Percentiles rank a stretch among this genome's conserved stretches.
Conservation (phyloP, 2,797 vertebrate genomes). For the Phalanger gymnotis region DNA sequence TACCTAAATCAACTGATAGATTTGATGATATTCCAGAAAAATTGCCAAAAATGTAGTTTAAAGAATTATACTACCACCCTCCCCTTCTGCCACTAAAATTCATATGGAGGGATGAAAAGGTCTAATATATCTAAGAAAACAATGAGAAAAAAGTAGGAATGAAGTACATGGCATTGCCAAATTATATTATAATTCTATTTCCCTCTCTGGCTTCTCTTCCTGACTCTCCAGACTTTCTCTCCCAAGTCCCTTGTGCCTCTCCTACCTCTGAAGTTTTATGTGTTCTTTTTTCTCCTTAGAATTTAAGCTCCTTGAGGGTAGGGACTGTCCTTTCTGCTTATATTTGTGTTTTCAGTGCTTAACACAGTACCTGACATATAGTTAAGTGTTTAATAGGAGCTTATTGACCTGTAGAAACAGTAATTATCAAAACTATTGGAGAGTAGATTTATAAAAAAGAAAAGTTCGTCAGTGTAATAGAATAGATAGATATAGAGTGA, state of each 20-base stretch:
- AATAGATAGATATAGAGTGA: not conserved
- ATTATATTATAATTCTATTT: not conserved
- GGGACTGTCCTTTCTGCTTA: not conserved
- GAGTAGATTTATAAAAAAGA: not conserved
- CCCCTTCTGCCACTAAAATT: not conserved
- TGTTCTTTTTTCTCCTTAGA: not conserved
- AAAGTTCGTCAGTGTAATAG: not conserved
- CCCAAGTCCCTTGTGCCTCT: not conserved
- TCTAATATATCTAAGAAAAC: not conserved
- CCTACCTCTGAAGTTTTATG: not conserved
- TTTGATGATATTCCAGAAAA: not conserved
- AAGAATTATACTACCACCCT: not conserved
- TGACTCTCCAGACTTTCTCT: not conserved
- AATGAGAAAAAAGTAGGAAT: not conserved
- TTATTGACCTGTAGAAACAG: not conserved
- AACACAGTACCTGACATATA: not conserved
- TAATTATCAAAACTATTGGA: not conserved
- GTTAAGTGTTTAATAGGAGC: not conserved
- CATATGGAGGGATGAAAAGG: not conserved
- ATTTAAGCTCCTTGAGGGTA: not conserved
- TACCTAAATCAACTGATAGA: not conserved
- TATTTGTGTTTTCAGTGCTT: not conserved
- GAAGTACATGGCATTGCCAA: not conserved
- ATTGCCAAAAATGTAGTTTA: not conserved
- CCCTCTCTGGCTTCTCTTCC: not conserved